These are phyloP conservation scores for Ardeotis arabs DNA, from an alignment of 2,113 vertebrate genomes.

Conservation along the genomic window DNA sequence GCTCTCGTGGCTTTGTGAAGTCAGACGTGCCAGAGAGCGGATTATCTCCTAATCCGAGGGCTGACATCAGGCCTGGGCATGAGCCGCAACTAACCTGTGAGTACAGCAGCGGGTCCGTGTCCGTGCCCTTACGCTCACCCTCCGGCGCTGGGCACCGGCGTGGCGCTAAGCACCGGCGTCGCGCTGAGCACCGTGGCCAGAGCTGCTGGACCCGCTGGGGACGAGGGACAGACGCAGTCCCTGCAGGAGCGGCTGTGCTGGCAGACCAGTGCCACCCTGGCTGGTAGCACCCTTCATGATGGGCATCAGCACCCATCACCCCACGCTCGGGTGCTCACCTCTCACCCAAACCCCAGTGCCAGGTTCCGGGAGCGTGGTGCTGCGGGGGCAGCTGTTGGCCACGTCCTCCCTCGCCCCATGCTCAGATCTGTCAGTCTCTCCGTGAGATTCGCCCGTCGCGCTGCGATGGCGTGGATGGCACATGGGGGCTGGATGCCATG, in stretches of 20 bases:
- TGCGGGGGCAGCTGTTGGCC: neutral
- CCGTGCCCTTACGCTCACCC: neutral
- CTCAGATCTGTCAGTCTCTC: neutral
- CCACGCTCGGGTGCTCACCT: accelerated
- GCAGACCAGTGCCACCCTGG: accelerated
- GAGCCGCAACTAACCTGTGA: neutral
- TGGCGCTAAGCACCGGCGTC: neutral
- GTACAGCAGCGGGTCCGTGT: neutral
- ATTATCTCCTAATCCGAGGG: conserved; percentile 22
- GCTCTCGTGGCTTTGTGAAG: neutral
- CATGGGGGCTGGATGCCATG: neutral
- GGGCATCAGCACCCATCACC: neutral
- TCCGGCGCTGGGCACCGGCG: neutral
- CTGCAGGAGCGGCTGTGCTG: neutral
- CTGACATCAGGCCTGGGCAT: neutral
- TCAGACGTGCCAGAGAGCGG: neutral
- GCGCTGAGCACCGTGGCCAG: neutral
- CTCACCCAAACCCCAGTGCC: neutral
- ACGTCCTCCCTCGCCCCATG: accelerated
- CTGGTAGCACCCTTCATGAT: too few relatives aligned
- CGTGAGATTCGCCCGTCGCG: accelerated
- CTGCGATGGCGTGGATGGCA: neutral
- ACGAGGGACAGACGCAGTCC: neutral
- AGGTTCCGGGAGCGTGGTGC: neutral
- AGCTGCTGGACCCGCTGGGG: accelerated